A percentile compares a stretch with the other conserved stretches of the same genome.
Conservation (phyloP, 1,140 invertebrate species). For the Sarcophaga peregrina region DNA sequence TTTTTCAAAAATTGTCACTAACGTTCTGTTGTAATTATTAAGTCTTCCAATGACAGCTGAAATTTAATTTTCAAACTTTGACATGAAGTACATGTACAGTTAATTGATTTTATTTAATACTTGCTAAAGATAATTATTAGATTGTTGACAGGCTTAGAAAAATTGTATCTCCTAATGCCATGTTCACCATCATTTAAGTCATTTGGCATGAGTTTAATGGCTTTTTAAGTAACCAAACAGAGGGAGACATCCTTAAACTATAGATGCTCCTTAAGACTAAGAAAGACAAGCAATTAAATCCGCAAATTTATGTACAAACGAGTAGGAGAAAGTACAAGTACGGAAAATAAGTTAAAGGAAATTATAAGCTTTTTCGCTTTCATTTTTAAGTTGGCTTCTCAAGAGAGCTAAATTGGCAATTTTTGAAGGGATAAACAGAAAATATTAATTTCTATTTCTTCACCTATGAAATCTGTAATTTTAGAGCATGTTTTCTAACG, state of each 20-base stretch:
- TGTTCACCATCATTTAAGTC: background rate
- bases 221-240: too few species aligned
- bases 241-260: too few species aligned
- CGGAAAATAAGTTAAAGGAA: too few species aligned
- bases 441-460: background rate
- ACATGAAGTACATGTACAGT: background rate
- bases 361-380: too few species aligned
- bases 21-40: background rate
- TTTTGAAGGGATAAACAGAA: background rate
- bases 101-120: conserved; percentile 9
- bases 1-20: background rate
- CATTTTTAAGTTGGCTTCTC: too few species aligned
- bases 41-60: background rate
- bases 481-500: background rate
- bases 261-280: too few species aligned
- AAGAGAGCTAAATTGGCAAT: background rate
- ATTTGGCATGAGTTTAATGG: too few species aligned
- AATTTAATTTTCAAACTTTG: conserved; percentile 1
- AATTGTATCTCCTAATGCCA: background rate
- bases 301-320: too few species aligned
- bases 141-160: background rate
- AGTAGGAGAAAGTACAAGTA: too few species aligned
- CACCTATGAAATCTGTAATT: background rate
- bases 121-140: background rate
- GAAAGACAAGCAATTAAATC: too few species aligned